These are phyloP conservation scores for Orchesella flavescens DNA, from an alignment of 2,888 invertebrate genomes.

Conservation along the genomic window DNA sequence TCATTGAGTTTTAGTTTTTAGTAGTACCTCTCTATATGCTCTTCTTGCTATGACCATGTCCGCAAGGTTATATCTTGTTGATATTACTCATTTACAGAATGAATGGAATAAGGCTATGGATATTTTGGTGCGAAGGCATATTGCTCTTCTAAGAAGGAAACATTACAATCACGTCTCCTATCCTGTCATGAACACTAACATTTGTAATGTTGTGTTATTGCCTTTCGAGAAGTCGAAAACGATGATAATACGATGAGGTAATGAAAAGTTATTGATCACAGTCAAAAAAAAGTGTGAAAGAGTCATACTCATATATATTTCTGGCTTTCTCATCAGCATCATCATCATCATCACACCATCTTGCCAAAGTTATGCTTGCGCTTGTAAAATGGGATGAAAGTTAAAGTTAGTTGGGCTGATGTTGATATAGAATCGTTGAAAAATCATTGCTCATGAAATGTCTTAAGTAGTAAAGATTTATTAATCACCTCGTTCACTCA, in stretches of 20 bases:
- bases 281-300: constrained; percentile 25
- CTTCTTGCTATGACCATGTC: not conserved
- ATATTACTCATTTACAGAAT: not conserved
- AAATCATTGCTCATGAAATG: constrained; percentile 44
- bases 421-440: not conserved
- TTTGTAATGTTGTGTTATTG: not conserved
- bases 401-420: not conserved
- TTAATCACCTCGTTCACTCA: constrained; percentile 41
- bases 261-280: constrained; percentile 32
- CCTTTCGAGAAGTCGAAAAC: not conserved
- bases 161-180: constrained; percentile 10
- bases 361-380: not conserved
- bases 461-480: constrained; percentile 18
- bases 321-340: constrained; percentile 31
- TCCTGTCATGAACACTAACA: not conserved
- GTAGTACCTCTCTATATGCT: too few relatives aligned
- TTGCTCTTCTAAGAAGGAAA: constrained; percentile 2
- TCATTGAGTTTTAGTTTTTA: too few relatives aligned
- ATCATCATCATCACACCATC: not conserved
- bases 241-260: too few relatives aligned
- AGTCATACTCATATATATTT: constrained; percentile 20
- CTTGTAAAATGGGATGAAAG: not conserved
- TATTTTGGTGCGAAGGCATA: not conserved
- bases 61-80: constrained; percentile 1
- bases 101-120: not conserved